Base-by-base conservation (phyloP, 1,140 invertebrate species). In the Drosophila leontia region DNA sequence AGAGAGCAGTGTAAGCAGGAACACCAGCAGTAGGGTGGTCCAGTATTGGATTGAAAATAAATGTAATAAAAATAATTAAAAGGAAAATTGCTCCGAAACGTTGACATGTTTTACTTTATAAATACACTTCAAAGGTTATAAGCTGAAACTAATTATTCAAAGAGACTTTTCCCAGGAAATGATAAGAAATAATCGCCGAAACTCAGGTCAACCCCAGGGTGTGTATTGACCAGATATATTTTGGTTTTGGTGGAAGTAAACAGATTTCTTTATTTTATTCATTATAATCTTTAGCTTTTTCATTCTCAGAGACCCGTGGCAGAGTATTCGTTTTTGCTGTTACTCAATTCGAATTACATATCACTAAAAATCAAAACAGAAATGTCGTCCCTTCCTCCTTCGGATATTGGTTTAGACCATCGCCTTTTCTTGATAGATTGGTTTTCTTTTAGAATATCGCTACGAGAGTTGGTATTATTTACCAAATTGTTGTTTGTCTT, bases 241-340 rank as follows among this genome's bases (percentile, higher is more conserved):
- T 63, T 45, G 12, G 19, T 3, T 71, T 63, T 88, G 80, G 78
- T 88, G 85, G 85, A 88, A 88, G 85, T 88, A 88, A 88, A 88
- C 85, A 88, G 85, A 88, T 88, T 88, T 88, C 78, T 84, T 84
- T 90, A 84, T 88, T 88, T 90, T 78, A 80, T 87, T 80, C 69
- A 90, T 84, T 88, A 84, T 84, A 81, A 78, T 88, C 63, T 85
- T 82, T 80, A 77, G 76, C 64, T 75, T 72, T 67, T 63, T 63
- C 69, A 64, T 81, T 81, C 48, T 68, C 85, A 81, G 78, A 88
- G 78, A 90, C 80, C 60, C 85, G 72, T 88, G 85, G 80, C 85
- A 88, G 85, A 90, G 70, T 68, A 75, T 80, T 63, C 65, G 82
- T 72, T 78, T 68, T 69, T 62, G 39, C 68, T 57, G 51, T 70